phyloP scores from a whole-genome alignment of 2,797 vertebrate species.

The Coracias cyanogaster region DNA sequence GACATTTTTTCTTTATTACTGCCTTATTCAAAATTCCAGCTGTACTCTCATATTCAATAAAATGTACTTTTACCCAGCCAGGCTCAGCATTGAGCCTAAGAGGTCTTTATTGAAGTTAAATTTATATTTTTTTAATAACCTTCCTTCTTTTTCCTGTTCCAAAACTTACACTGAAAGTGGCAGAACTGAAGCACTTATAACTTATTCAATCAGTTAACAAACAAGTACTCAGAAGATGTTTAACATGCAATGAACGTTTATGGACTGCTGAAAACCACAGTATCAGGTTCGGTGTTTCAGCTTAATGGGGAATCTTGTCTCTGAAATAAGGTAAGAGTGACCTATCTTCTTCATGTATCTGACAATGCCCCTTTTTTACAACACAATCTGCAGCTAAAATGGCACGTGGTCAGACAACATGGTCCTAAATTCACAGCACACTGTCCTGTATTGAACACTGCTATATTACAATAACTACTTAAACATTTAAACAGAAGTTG shows the following conservation, averaged over 20 bases:
- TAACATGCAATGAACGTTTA: background rate
- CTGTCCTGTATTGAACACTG: background rate
- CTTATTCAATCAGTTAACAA: background rate
- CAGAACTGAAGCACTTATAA: background rate
- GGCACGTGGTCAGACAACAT: background rate
- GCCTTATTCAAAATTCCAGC: background rate
- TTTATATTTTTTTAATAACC: background rate
- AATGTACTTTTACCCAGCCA: background rate
- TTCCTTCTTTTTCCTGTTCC: background rate
- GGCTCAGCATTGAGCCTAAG: background rate
- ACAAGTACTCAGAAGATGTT: background rate
- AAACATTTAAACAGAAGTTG: slow-evolving; percentile 4
- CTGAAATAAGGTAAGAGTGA: background rate
- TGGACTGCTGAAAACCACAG: background rate
- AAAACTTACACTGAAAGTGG: background rate
- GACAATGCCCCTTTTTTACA: background rate
- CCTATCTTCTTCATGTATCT: background rate
- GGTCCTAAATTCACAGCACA: background rate
- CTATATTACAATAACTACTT: background rate
- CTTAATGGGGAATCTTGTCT: background rate
- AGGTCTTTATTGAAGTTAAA: background rate
- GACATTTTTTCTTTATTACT: background rate
- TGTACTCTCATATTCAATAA: background rate
- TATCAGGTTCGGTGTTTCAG: background rate
- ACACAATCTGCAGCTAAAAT: background rate